phyloP scores from a whole-genome alignment of 2,888 invertebrate genomes.

The Ophion ellenae region DNA sequence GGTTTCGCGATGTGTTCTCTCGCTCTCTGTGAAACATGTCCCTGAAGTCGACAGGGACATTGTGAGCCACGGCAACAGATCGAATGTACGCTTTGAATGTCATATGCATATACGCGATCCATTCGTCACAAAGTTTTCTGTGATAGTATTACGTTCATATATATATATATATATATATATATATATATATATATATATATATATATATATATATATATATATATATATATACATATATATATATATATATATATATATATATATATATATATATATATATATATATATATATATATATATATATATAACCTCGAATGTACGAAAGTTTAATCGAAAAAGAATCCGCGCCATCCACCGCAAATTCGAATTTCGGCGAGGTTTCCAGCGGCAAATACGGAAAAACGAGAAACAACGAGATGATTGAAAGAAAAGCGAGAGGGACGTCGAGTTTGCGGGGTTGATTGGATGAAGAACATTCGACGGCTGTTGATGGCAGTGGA shows the following conservation, averaged over 20 bases:
- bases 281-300: neutral
- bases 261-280: too few species aligned
- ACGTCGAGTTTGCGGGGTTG: neutral
- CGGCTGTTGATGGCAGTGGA: too few species aligned
- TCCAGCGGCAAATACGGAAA: neutral
- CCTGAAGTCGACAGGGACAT: conserved; percentile 69
- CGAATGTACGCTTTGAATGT: neutral
- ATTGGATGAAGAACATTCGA: conserved; percentile 22
- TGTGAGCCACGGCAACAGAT: conserved; percentile 68
- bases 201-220: neutral
- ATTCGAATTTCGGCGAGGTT: conserved; percentile 4
- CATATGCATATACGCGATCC: neutral
- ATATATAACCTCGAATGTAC: conserved; percentile 3
- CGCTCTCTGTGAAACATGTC: conserved; percentile 11
- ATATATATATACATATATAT: neutral
- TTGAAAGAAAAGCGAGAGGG: neutral
- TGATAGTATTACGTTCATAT: neutral
- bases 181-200: neutral
- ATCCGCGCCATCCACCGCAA: conserved; percentile 47
- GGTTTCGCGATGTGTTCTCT: conserved; percentile 34
- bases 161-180: too few species aligned
- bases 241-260: too few species aligned
- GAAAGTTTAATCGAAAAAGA: conserved; percentile 78
- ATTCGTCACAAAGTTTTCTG: neutral
- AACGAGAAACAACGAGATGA: conserved; percentile 3